Evolutionary conservation across 2,113 vertebrate genomes (phyloP).

Genomic region (Brachypodius melanocephalos): DNA sequence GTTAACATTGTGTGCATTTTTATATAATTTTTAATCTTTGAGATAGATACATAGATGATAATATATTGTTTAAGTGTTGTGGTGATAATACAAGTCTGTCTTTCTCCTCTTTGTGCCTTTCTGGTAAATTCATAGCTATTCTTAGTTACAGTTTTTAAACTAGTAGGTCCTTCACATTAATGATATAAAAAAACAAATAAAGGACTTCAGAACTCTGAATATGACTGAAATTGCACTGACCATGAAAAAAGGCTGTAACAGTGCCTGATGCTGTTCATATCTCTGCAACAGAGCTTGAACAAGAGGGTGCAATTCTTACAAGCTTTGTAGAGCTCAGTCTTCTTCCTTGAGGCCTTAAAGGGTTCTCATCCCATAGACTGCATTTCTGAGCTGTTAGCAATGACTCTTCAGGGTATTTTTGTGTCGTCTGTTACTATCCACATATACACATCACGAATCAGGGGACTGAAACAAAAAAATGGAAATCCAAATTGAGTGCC

Average conservation of each 20-base stretch:
- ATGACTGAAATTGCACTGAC: neutral
- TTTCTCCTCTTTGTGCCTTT: neutral
- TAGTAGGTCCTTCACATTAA: neutral
- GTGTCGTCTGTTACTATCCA: neutral
- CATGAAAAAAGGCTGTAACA: neutral
- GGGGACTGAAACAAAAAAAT: neutral
- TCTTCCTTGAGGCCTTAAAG: neutral
- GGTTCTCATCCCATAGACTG: neutral
- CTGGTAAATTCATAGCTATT: neutral
- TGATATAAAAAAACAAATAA: neutral
- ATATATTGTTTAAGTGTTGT: neutral
- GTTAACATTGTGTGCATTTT: neutral
- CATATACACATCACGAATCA: neutral
- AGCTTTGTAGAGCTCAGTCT: neutral
- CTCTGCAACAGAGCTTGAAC: neutral
- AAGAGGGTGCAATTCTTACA: neutral
- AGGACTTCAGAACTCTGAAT: neutral
- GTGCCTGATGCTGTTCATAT: neutral
- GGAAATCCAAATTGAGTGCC: neutral
- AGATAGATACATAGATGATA: neutral
- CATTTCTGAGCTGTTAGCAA: neutral
- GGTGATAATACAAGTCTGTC: neutral
- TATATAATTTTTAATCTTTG: neutral
- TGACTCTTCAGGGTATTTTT: neutral
- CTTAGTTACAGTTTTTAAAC: neutral